phyloP scores from a whole-genome alignment of 2,888 invertebrate genomes.

The Siphlonurus alternatus region DNA sequence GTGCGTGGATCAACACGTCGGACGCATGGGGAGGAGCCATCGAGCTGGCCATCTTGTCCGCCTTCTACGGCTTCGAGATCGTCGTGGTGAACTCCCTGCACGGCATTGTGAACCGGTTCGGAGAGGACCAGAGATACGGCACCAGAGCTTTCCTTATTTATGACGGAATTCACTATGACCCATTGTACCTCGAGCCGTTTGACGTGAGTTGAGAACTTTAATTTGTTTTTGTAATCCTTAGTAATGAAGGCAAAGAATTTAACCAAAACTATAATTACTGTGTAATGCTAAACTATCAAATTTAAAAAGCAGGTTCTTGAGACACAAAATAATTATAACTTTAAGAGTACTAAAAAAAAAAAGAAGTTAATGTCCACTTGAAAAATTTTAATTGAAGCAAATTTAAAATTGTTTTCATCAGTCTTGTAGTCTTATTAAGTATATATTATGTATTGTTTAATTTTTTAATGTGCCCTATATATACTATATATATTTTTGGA shows the following conservation, averaged over 20 bases:
- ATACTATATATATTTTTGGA: no score
- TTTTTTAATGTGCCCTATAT: no score
- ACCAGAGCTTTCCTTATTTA: conserved; percentile 76
- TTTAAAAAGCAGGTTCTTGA: neutral
- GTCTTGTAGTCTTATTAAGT: no score
- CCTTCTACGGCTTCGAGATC: conserved; percentile 79
- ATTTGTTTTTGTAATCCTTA: conserved; percentile 2
- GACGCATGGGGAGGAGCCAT: conserved; percentile 95
- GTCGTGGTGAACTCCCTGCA: conserved; percentile 86
- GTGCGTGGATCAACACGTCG: conserved; percentile 73
- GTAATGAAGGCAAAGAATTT: neutral
- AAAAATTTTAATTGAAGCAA: no score
- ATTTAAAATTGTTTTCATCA: no score
- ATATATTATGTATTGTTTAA: no score
- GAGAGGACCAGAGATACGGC: conserved; percentile 75
- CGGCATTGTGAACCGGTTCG: conserved; percentile 79
- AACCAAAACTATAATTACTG: neutral
- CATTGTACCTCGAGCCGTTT: conserved; percentile 67
- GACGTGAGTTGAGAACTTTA: conserved; percentile 53
- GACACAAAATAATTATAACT: no score
- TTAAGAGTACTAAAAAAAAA: no score
- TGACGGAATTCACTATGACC: conserved; percentile 94
- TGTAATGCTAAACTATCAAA: neutral
- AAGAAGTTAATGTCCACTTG: no score
- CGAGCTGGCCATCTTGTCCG: conserved; percentile 72